Base-by-base conservation (phyloP, 2,888 invertebrate species). In the Hemithea aestivaria region DNA sequence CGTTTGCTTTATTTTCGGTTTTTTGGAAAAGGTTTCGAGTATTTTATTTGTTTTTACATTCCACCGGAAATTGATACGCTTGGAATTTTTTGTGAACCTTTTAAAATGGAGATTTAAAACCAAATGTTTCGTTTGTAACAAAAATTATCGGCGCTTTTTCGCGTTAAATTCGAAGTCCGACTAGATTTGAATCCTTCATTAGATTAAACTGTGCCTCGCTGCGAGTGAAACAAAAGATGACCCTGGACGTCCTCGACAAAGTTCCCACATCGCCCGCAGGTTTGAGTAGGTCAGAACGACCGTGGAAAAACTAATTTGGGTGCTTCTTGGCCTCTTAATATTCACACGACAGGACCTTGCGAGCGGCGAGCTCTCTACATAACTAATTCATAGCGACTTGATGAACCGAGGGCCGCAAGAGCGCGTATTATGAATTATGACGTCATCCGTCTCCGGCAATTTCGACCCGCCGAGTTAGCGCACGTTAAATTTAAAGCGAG, bases 371-470 rank as follows among this genome's bases (percentile, higher is more conserved):
- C 32, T 40, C 32, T 40, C 24, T 29, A 29, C 55, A 62, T 66
- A 54, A 65, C 56, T 65, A 63, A 66, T 66, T 65, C 68, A 67
- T 36, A 31, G 22, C 35, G 37, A 49, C 55, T 59, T 59, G 58
- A 67, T 61, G 59, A 63, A 61, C 53, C 41, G 38, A 31, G 40
- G 52, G 42, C 61, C 59, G 42, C 60, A 52, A 56, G 56, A 50
- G 54, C 45, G 50, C 47, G 50, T 62, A 62, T 66, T 66, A 66
- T 67, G 51, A 56, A 61, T 60, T 54, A 60, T 64, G 57, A 56
- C 66, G 47, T 58, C 60, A 60, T 51, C 47, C 43, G 51, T 61
- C 63, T 53, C 46, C 30, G 40, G 36, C 45, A 56, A 56, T 56
- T 53, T 52, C 47, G 53, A 51, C 46, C 51, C 44, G 45, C 42